Conservation (phyloP, 2,113 vertebrate genomes). For the Hiodon alosoides region DNA sequence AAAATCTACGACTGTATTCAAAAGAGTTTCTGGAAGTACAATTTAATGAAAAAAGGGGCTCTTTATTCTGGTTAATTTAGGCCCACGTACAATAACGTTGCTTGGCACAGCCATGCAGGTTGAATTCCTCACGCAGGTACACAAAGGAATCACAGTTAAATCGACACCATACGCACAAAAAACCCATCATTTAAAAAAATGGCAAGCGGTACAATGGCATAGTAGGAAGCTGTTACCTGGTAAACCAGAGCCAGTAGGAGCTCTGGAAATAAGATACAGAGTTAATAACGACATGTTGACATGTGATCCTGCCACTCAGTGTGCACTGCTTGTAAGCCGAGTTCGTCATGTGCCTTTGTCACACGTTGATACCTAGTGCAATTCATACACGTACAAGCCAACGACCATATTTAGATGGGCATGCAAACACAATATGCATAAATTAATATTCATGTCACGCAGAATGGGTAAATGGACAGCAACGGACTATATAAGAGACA, state of each 20-base stretch:
- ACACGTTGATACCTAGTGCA: not conserved
- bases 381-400: not conserved
- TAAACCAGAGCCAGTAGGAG: not conserved
- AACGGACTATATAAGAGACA: not conserved
- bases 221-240: not conserved
- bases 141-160: not conserved
- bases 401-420: not conserved
- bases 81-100: too few relatives aligned
- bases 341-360: not conserved
- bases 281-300: not conserved
- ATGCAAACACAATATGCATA: not conserved
- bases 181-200: too few relatives aligned
- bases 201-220: not conserved
- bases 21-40: too few relatives aligned
- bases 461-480: not conserved
- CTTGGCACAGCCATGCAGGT: too few relatives aligned
- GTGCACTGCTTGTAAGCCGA: not conserved
- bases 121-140: too few relatives aligned
- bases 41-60: too few relatives aligned
- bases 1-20: too few relatives aligned
- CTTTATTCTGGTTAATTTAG: too few relatives aligned
- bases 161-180: too few relatives aligned
- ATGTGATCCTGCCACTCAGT: not conserved
- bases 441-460: not conserved
- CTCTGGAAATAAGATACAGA: conserved; percentile 2